These are phyloP conservation scores for Stramonita haemastoma DNA, from an alignment of 2,888 invertebrate genomes.

Conservation along the genomic window DNA sequence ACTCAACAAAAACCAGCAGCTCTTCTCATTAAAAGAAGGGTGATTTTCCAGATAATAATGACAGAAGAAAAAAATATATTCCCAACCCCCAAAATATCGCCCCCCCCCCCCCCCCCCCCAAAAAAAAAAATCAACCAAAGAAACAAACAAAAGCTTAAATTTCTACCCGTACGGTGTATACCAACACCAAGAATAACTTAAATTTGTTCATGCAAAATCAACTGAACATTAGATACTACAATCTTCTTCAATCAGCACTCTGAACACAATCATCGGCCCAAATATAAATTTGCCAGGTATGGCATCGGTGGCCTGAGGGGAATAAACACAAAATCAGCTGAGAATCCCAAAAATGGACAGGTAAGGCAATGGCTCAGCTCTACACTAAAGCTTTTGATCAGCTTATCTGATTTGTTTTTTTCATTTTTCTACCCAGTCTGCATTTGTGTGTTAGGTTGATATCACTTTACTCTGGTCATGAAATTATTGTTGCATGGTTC, in stretches of 20 bases:
- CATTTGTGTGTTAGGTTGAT: too few relatives aligned
- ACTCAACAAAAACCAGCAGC: conserved; percentile 17
- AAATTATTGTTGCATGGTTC: too few relatives aligned
- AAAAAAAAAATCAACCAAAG: background rate
- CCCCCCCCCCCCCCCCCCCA: too few relatives aligned
- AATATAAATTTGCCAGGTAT: background rate
- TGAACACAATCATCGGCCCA: background rate
- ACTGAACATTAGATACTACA: background rate
- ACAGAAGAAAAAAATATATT: background rate
- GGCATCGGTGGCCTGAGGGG: too few relatives aligned
- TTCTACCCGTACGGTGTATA: background rate
- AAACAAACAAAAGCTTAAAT: background rate
- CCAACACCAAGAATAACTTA: background rate
- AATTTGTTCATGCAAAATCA: background rate
- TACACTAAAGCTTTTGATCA: too few relatives aligned
- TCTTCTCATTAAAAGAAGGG: background rate
- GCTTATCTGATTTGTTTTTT: too few relatives aligned
- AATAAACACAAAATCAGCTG: too few relatives aligned
- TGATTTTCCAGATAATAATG: background rate
- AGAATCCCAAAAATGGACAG: too few relatives aligned
- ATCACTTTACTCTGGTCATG: too few relatives aligned
- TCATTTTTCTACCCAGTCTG: too few relatives aligned
- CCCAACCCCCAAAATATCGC: too few relatives aligned
- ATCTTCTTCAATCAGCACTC: background rate
- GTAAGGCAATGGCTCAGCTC: too few relatives aligned